A percentile compares a stretch with the other conserved stretches of the same genome.
Evolutionary conservation across 2,113 vertebrate genomes (phyloP).

Genomic region (Prochilodus magdalenae): DNA sequence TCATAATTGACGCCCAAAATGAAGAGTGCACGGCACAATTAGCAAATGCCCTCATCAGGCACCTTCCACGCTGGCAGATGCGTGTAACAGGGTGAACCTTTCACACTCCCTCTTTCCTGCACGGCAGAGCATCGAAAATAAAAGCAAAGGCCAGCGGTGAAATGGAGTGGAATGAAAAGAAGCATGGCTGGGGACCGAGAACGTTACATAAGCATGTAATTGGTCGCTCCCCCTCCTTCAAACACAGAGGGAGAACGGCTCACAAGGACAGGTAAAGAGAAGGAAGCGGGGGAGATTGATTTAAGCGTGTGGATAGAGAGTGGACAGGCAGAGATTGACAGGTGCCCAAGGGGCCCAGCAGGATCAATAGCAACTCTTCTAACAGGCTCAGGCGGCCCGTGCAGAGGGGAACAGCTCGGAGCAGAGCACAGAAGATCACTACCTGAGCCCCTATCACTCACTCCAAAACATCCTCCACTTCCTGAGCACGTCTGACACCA

Average conservation of each 20-base stretch:
- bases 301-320: slow-evolving; percentile 25
- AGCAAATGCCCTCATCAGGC: slow-evolving; percentile 40
- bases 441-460: slow-evolving; percentile 46
- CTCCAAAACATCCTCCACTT: slow-evolving; percentile 19
- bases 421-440: slow-evolving; percentile 18
- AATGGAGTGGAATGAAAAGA: slow-evolving; percentile 41
- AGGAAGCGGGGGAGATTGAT: slow-evolving; percentile 23
- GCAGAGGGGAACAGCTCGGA: not conserved
- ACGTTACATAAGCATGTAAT: slow-evolving; percentile 39
- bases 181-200: slow-evolving; percentile 22
- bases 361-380: slow-evolving; percentile 45
- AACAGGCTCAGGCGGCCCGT: slow-evolving; percentile 20
- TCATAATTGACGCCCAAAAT: slow-evolving; percentile 34
- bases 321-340: slow-evolving; percentile 40
- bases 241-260: slow-evolving; percentile 18
- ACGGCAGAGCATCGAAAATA: slow-evolving; percentile 13
- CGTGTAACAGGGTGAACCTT: not conserved
- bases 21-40: slow-evolving; percentile 32
- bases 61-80: not conserved
- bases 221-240: not conserved
- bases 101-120: not conserved
- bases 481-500: slow-evolving; percentile 14
- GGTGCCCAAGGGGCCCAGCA: slow-evolving; percentile 20
- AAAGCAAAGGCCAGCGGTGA: slow-evolving; percentile 33
- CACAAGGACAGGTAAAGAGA: slow-evolving; percentile 26